These are phyloP conservation scores for Campylomormyrus tamandua DNA, from an alignment of 2,113 vertebrate species.

Conservation along the genomic window DNA sequence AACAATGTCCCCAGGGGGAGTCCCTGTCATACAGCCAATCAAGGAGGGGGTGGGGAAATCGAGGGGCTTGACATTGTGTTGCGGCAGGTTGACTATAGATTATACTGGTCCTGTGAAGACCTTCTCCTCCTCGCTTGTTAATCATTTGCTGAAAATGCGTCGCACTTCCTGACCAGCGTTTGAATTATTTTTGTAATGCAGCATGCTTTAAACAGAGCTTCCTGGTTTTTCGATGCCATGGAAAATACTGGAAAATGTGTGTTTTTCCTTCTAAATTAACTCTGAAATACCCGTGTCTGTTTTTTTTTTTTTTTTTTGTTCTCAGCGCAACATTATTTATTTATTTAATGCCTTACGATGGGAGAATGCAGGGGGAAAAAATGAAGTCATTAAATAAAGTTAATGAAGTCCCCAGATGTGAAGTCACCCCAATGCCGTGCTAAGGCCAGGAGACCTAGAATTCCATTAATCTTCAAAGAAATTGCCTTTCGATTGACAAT, in stretches of 20 bases:
- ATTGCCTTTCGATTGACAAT: neutral
- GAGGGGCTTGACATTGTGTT: neutral
- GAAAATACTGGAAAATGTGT: neutral
- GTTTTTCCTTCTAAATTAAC: neutral
- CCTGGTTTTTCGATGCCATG: neutral
- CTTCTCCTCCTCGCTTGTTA: neutral
- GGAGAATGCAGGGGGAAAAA: neutral
- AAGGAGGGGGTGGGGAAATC: neutral
- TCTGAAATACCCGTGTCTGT: neutral
- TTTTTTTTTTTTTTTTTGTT: neutral
- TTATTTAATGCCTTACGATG: neutral
- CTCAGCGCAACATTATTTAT: neutral
- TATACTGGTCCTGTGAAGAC: neutral
- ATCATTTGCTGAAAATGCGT: neutral
- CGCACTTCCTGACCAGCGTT: neutral
- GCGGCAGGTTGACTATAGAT: neutral
- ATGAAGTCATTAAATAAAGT: no score
- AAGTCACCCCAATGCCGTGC: neutral
- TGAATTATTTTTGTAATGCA: neutral
- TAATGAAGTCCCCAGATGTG: neutral
- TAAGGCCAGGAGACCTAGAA: neutral
- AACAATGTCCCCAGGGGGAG: neutral
- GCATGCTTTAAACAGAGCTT: no score
- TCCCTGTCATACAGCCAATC: neutral
- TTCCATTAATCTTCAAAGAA: neutral